Base-by-base conservation (phyloP, 2,797 vertebrate genomes). In the Pseudochaenichthys georgianus region DNA sequence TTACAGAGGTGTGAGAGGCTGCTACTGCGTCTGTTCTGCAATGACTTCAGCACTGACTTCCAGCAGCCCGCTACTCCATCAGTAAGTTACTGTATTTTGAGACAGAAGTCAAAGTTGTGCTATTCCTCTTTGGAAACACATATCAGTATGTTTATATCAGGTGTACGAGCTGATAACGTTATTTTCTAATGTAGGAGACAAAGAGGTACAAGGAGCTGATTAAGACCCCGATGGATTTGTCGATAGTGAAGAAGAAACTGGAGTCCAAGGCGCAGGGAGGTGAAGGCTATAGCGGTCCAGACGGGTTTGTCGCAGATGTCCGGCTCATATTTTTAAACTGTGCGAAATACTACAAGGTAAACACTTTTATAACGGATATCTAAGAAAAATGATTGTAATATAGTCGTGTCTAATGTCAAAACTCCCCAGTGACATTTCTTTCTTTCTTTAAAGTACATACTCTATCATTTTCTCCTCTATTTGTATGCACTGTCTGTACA, bases 301-400 rank as follows among this genome's bases (percentile, higher is more conserved):
- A 98, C 68, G 95, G 93, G 31, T 96, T 98, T 82, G 97, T 99
- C 19, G 91, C 94, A 3, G 98, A 99, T 0, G 91, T 99, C 78
- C 93, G 96, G 55, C 96, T 99, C 68, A 98, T 99, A 94, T 99
- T 99, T 86, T 96, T 94, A 95, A 99, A 99, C 92, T 99, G 98
- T 84, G 97, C 97, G 6, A 98, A 98, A 77, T 99, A 98, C 88
- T 99, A 99, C 88, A 98, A 99, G 86, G 98, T 99, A 94, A 65
- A 60, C 9, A 5, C 34, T 38, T 34, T 61, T 42, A 11, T 16
- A 45, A n/a, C 10, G n/a, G 28, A 51, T 13, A 3, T 19, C 0
- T 3, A 23, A 9, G 13, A 0, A 41, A 41, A 31, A 55, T 51
- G 3, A 21, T 28, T 64, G 42, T 9, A 7, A 7, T 3, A 8